phyloP scores from a whole-genome alignment of 1,140 invertebrate species.

The Bombus sylvicola region DNA sequence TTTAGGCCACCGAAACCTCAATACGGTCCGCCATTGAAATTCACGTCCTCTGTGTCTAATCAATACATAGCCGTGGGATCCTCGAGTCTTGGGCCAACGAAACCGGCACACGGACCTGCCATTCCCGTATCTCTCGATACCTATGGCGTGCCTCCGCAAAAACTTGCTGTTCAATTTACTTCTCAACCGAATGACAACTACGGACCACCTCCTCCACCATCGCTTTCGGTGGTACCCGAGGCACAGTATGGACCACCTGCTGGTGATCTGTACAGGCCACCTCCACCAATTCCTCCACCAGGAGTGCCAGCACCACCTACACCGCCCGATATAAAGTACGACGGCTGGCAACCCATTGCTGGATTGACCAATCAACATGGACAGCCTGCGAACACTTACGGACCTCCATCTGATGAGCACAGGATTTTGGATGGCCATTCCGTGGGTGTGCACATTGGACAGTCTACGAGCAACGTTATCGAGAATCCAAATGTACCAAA shows the following conservation, averaged over 20 bases:
- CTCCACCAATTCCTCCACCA: slow-evolving; percentile 84
- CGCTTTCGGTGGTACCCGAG: slow-evolving; percentile 52
- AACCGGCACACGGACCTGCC: slow-evolving; percentile 72
- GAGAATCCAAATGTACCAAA: slow-evolving; percentile 73
- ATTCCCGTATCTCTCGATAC: slow-evolving; percentile 76
- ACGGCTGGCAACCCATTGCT: slow-evolving; percentile 92
- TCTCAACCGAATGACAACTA: slow-evolving; percentile 79
- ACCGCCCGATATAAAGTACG: slow-evolving; percentile 89
- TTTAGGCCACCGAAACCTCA: slow-evolving; percentile 73
- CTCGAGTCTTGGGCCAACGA: slow-evolving; percentile 62
- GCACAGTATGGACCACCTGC: slow-evolving; percentile 78
- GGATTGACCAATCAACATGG: slow-evolving; percentile 77
- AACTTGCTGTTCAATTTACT: slow-evolving; percentile 81
- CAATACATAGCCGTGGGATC: slow-evolving; percentile 77
- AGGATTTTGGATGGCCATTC: slow-evolving; percentile 6
- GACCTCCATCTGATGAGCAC: slow-evolving; percentile 68
- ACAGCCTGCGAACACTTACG: slow-evolving; percentile 63
- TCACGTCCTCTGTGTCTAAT: slow-evolving; percentile 69
- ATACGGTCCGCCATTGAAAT: slow-evolving; percentile 82
- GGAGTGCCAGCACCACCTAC: slow-evolving; percentile 89
- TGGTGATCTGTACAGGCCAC: slow-evolving; percentile 82
- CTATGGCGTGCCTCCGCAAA: slow-evolving; percentile 78
- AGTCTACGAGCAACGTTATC: neutral
- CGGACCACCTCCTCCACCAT: slow-evolving; percentile 78
- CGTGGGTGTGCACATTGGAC: neutral